phyloP scores from a whole-genome alignment of 2,888 invertebrate species.

The Plutella xylostella region DNA sequence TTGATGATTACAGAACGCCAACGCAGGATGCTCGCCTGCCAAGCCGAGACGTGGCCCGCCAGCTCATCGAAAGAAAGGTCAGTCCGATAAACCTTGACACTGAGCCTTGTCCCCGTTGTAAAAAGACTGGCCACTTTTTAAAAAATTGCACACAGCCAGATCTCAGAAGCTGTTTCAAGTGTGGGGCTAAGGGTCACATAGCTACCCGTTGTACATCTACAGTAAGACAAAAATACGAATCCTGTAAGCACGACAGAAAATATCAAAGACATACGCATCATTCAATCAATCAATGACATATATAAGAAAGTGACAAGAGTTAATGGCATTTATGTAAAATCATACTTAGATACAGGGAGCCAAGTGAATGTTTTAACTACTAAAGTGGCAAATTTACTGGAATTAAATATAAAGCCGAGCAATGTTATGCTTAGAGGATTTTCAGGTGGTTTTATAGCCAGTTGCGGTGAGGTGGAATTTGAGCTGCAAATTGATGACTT shows the following conservation, averaged over 20 bases:
- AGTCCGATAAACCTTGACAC: background rate
- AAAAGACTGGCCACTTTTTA: background rate
- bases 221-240: background rate
- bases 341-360: background rate
- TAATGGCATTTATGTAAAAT: background rate
- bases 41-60: background rate
- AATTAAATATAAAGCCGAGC: background rate
- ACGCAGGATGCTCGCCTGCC: background rate
- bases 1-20: slow-evolving; percentile 6
- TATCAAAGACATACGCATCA: background rate
- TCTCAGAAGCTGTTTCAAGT: background rate
- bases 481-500: slow-evolving; percentile 16
- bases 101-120: background rate
- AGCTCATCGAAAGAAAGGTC: background rate
- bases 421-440: slow-evolving; percentile 15
- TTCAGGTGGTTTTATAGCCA: slow-evolving; percentile 8
- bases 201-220: background rate
- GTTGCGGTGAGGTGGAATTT: slow-evolving; percentile 18
- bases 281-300: background rate
- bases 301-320: background rate
- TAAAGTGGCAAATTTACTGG: background rate
- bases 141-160: background rate
- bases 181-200: background rate
- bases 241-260: background rate
- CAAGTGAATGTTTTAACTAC: background rate